Evolutionary conservation across 2,888 invertebrate genomes (phyloP).

Genomic region (Oscheius myriophilus): DNA sequence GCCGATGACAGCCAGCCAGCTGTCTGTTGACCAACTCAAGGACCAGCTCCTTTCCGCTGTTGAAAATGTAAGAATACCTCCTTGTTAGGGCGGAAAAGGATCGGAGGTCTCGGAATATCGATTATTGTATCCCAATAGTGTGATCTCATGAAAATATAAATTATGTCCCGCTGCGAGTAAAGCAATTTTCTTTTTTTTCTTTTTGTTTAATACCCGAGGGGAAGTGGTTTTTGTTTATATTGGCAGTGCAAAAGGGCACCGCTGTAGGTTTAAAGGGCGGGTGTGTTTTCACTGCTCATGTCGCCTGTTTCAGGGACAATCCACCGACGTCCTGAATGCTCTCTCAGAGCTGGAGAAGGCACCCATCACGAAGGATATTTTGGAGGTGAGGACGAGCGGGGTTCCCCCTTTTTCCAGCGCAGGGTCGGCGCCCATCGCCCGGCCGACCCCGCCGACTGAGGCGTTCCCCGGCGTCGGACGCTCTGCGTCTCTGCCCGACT

Average conservation of each 20-base stretch:
- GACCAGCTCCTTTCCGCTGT: slow-evolving; percentile 57
- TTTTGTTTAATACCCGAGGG: not conserved
- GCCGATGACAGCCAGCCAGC: slow-evolving; percentile 45
- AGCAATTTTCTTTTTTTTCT: not conserved
- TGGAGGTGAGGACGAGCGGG: slow-evolving; percentile 53
- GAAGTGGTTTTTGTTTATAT: slow-evolving; percentile 1
- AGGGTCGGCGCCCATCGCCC: slow-evolving; percentile 27
- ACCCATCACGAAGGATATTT: slow-evolving; percentile 52
- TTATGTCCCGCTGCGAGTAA: not conserved
- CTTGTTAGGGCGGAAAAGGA: slow-evolving; percentile 4
- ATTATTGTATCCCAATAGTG: not conserved
- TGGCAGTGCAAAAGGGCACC: slow-evolving; percentile 2
- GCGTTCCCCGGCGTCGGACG: slow-evolving; percentile 5
- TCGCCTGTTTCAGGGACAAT: slow-evolving; percentile 26
- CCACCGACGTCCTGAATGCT: slow-evolving; percentile 18
- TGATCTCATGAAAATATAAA: slow-evolving; percentile 4
- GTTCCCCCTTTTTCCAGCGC: slow-evolving; percentile 13
- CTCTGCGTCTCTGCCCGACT: slow-evolving; percentile 29
- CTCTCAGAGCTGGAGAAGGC: slow-evolving; percentile 53
- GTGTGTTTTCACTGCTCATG: not conserved
- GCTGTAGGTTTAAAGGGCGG: not conserved
- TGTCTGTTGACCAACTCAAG: slow-evolving; percentile 65
- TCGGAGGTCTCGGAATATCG: not conserved
- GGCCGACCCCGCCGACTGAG: slow-evolving; percentile 30
- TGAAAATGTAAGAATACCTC: slow-evolving; percentile 65